Conservation (phyloP, 53 echinoderm and acorn worm species). For the Arbacia lixula region DNA sequence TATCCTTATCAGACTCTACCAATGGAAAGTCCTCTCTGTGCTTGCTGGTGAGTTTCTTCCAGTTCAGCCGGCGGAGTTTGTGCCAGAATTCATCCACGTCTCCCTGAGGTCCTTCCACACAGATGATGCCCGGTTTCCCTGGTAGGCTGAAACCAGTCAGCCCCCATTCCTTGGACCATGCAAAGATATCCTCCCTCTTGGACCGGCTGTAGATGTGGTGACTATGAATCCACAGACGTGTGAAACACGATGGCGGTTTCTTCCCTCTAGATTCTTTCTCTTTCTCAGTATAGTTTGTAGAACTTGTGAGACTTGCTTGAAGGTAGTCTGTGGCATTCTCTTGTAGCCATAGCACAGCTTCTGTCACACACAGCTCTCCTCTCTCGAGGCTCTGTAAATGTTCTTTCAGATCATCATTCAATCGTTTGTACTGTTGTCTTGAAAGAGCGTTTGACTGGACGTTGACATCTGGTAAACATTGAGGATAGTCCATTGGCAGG, state of each 20-base stretch:
- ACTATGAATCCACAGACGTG: conserved; percentile 93
- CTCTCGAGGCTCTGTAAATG: conserved; percentile 69
- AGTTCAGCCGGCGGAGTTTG: conserved; percentile 75
- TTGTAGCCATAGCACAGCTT: conserved; percentile 88
- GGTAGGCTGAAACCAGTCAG: conserved; percentile 93
- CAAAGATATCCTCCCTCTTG: conserved; percentile 86
- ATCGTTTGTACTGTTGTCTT: conserved; percentile 60
- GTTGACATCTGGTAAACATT: conserved; percentile 67
- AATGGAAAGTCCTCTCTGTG: conserved; percentile 88
- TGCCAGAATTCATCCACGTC: conserved; percentile 89
- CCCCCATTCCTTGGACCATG: conserved; percentile 70
- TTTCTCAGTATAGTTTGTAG: background rate
- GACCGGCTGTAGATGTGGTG: conserved; percentile 97
- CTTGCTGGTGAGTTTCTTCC: conserved; percentile 98
- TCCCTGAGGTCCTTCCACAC: conserved; percentile 84
- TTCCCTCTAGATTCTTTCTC: conserved; percentile 18
- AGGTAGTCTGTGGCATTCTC: conserved; percentile 76
- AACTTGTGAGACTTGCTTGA: background rate
- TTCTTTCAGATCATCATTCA: conserved; percentile 81
- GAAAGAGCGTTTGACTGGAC: conserved; percentile 72
- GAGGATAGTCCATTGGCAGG: conserved; percentile 77
- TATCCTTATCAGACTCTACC: conserved; percentile 36
- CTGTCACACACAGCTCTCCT: conserved; percentile 79
- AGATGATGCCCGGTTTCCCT: conserved; percentile 96
- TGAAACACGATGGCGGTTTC: conserved; percentile 57